Evolutionary conservation across 2,113 vertebrate species (phyloP).

Genomic region (Canis aureus): DNA sequence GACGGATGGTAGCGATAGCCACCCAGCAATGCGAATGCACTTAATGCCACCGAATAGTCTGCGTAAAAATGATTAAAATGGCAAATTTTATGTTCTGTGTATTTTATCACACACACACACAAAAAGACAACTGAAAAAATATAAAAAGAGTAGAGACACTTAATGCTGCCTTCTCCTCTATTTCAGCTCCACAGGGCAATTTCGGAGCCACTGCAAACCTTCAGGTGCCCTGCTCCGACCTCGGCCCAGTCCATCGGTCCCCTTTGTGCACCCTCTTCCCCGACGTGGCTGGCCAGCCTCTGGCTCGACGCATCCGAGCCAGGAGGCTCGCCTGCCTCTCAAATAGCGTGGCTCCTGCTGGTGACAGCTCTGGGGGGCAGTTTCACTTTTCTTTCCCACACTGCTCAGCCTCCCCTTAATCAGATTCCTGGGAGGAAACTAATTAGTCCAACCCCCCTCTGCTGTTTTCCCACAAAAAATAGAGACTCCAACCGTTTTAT

Average conservation of each 20-base stretch:
- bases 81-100: not conserved
- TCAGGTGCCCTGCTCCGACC: not conserved
- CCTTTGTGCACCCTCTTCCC: not conserved
- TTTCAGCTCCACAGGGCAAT: not conserved
- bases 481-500: slow-evolving; percentile 80
- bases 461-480: slow-evolving; percentile 79
- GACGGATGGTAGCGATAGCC: not conserved
- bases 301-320: not conserved
- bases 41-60: not conserved
- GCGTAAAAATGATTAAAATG: not conserved
- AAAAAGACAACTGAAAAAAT: not conserved
- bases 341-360: not conserved
- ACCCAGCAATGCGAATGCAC: rapidly evolving
- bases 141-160: not conserved
- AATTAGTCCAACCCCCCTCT: slow-evolving; percentile 82
- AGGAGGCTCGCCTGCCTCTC: rapidly evolving
- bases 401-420: slow-evolving; percentile 75
- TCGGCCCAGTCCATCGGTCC: not conserved
- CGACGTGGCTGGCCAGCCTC: not conserved
- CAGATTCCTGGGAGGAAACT: slow-evolving; percentile 82
- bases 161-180: not conserved
- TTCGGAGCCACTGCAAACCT: not conserved
- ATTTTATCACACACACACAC: not conserved
- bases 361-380: slow-evolving; percentile 52
- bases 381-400: slow-evolving; percentile 70